These are phyloP conservation scores for Nemurella pictetii DNA, from an alignment of 2,888 invertebrate species.

Conservation along the genomic window DNA sequence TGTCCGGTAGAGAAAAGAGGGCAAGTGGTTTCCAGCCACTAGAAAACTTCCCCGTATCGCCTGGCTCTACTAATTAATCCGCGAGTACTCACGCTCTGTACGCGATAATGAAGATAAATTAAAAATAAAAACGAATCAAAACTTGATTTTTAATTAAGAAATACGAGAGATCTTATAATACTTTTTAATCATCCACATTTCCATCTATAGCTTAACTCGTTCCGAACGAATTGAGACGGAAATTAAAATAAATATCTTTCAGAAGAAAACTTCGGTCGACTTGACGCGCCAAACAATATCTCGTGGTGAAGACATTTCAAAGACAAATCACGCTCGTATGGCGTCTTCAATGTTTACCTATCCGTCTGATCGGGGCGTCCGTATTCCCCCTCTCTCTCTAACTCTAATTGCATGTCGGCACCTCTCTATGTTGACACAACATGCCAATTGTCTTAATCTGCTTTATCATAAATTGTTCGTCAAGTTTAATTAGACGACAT, in stretches of 20 bases:
- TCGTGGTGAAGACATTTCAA: no score
- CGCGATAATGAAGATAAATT: conserved; percentile 22
- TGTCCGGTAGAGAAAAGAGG: not conserved
- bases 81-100: not conserved
- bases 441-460: conserved; percentile 10
- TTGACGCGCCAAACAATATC: not conserved
- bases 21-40: not conserved
- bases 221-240: not conserved
- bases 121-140: not conserved
- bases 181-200: conserved; percentile 11
- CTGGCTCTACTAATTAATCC: not conserved
- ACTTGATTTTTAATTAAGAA: conserved; percentile 29
- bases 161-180: conserved; percentile 26
- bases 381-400: not conserved
- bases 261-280: not conserved
- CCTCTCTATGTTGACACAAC: not conserved
- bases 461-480: not conserved
- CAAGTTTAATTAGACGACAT: not conserved
- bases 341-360: no score
- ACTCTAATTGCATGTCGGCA: not conserved
- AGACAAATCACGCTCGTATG: no score
- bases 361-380: not conserved
- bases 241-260: not conserved
- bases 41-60: not conserved
- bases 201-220: not conserved